phyloP scores from a whole-genome alignment of 2,888 invertebrate species.

The Selenia dentaria region DNA sequence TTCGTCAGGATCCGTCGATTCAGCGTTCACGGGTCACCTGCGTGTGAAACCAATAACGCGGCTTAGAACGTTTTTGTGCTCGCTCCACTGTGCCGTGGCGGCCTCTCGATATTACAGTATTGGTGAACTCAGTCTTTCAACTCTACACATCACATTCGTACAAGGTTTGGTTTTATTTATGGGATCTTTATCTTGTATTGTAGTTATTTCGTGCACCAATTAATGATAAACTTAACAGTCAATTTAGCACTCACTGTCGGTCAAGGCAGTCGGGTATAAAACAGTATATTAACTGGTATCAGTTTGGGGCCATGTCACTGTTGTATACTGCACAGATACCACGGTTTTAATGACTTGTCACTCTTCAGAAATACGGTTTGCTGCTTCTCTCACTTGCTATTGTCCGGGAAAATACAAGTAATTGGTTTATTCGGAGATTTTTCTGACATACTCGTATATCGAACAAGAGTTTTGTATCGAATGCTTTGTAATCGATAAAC shows the following conservation, averaged over 20 bases:
- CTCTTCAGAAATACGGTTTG: conserved; percentile 20
- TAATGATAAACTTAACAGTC: too few relatives aligned
- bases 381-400: conserved; percentile 15
- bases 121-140: not conserved
- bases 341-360: conserved; percentile 22
- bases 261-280: too few relatives aligned
- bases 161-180: too few relatives aligned
- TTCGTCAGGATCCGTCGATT: conserved; percentile 4
- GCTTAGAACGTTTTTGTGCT: conserved; percentile 21
- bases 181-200: too few relatives aligned
- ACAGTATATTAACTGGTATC: too few relatives aligned
- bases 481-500: not conserved
- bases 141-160: too few relatives aligned
- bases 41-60: conserved; percentile 26
- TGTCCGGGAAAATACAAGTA: conserved; percentile 16
- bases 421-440: conserved; percentile 13
- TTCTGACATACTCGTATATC: conserved; percentile 8
- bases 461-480: not conserved
- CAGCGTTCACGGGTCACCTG: conserved; percentile 21
- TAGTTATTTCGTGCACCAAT: too few relatives aligned
- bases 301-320: not conserved
- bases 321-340: not conserved
- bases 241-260: too few relatives aligned
- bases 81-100: conserved; percentile 13
- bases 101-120: not conserved